Evolutionary conservation across 1,140 invertebrate genomes (phyloP).

Genomic region (Brachionus rotundiformis): DNA sequence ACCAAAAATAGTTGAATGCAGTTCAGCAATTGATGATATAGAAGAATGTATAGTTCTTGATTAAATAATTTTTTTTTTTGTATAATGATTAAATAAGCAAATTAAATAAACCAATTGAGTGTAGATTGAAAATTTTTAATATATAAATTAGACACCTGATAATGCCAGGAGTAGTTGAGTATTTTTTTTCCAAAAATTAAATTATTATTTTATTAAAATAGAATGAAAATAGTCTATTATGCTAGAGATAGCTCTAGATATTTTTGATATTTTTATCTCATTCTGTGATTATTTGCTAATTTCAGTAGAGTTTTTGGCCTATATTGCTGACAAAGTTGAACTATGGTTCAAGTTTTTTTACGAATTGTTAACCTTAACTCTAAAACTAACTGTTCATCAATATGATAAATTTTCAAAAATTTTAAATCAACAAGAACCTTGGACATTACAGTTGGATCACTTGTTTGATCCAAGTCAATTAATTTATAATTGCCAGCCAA

Average conservation of each 20-base stretch:
- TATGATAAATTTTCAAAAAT: background rate
- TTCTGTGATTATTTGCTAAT: background rate
- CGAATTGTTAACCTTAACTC: background rate
- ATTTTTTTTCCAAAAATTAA: too few species aligned
- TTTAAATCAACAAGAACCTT: background rate
- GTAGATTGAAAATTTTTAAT: too few species aligned
- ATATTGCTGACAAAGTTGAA: background rate
- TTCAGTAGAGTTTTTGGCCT: background rate
- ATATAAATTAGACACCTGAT: background rate
- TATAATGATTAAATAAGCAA: background rate
- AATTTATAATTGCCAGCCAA: background rate
- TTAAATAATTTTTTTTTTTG: background rate
- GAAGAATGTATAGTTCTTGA: slow-evolving; percentile 24
- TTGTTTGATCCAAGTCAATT: background rate
- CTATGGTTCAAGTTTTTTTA: background rate
- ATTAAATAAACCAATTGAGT: background rate
- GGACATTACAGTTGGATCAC: background rate
- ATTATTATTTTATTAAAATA: too few species aligned
- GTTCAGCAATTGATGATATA: background rate
- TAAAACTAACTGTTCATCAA: background rate
- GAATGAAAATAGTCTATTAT: slow-evolving; percentile 12
- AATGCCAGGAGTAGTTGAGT: background rate
- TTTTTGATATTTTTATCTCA: background rate
- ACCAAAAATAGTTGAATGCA: slow-evolving; percentile 7
- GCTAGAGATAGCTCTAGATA: background rate